Evolutionary conservation across 1,140 invertebrate genomes (phyloP), one percentile per base, ranked within the genome.

Genomic region (Armadillidium nasatum): DNA sequence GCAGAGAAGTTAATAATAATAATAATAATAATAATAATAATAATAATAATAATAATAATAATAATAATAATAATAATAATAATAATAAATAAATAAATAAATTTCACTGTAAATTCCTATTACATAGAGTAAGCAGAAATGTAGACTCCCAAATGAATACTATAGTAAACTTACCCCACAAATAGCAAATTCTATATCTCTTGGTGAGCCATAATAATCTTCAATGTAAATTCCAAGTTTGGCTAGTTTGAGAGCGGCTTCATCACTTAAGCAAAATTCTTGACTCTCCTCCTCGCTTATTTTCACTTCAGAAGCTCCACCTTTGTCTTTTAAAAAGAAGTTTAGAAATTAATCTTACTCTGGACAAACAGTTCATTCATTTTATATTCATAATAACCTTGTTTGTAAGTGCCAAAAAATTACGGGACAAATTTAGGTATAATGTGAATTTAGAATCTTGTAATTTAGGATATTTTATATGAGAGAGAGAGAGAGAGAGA

Each of bases 121-220:
- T 23, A 68, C 10, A n/a, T n/a, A n/a, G n/a, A n/a, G n/a, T n/a
- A n/a, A n/a, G n/a, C n/a, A n/a, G n/a, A n/a, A n/a, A n/a, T n/a
- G n/a, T n/a, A n/a, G n/a, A n/a, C n/a, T n/a, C n/a, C n/a, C n/a
- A n/a, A n/a, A n/a, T n/a, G n/a, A 33, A 33, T 33, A 33, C 33
- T 33, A 1, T n/a, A 6, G 6, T 19, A 10, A 11, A 72, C 71
- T 79, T 82, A 89, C 89, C 82, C 87, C 83, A 43, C 82, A 80
- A 68, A 90, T 82, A 10, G 90, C 90, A 88, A 90, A 94, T 85
- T 94, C 92, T 50, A 94, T 88, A 83, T 94, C 92, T 80, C 91
- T 86, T 0, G 89, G 86, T 10, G 85, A 85, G 10, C 89, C 89
- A 85, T 90, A 93, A 15, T 87, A 81, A 46, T 86, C 82, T 82